These are phyloP conservation scores for Lamproptera curius DNA, from an alignment of 2,888 invertebrate species.

Conservation along the genomic window DNA sequence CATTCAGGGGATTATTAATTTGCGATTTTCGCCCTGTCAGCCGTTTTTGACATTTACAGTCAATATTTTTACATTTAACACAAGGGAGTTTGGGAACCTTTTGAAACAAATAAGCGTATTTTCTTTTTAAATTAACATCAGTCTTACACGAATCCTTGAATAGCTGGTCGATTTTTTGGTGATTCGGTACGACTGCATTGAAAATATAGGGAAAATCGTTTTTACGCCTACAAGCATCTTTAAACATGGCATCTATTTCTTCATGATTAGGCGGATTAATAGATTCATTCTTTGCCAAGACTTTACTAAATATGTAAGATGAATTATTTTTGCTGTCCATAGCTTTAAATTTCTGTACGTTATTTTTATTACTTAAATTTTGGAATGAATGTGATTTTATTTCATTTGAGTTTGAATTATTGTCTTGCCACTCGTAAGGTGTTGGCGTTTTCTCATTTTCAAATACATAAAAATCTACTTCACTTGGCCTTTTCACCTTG, in stretches of 20 bases:
- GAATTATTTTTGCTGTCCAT: not conserved
- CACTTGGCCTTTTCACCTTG: not conserved
- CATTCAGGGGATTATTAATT: not conserved
- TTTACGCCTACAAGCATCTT: constrained; percentile 10
- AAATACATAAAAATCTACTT: too few relatives aligned
- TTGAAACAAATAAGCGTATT: constrained; percentile 13
- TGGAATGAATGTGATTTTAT: too few relatives aligned
- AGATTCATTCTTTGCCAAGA: not conserved
- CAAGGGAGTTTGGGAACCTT: constrained; percentile 4
- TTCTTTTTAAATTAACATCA: not conserved
- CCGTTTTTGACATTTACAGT: not conserved
- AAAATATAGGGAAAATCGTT: constrained; percentile 14
- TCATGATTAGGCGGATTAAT: not conserved
- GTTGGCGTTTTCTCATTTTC: too few relatives aligned
- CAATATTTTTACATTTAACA: not conserved
- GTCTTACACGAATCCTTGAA: constrained; percentile 5
- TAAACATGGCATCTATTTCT: constrained; percentile 11
- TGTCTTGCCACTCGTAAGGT: too few relatives aligned
- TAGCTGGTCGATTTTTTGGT: constrained; percentile 3
- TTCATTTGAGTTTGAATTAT: too few relatives aligned
- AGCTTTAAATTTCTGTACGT: too few relatives aligned
- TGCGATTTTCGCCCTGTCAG: not conserved
- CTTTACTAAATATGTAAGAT: not conserved
- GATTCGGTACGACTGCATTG: not conserved
- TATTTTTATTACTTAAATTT: too few relatives aligned